Conservation (phyloP, 2,113 vertebrate genomes). For the Takifugu flavidus region DNA sequence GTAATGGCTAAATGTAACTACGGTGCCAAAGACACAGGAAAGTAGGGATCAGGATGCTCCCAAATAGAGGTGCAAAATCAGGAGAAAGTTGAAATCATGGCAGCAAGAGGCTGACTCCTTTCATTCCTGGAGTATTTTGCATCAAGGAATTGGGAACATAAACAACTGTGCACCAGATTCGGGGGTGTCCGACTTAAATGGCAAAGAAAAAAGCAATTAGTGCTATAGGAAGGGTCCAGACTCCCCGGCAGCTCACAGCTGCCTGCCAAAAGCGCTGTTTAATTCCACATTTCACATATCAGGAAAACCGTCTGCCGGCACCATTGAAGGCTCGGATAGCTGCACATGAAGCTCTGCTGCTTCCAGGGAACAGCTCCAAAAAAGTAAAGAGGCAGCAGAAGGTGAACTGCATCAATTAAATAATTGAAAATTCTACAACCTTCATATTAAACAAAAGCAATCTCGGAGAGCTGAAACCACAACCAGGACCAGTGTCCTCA, state of each 20-base stretch:
- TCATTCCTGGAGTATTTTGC: background rate
- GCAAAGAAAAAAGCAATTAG: conserved; percentile 16
- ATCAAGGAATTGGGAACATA: background rate
- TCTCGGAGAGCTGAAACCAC: too few species aligned
- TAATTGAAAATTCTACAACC: background rate
- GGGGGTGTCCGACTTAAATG: conserved; percentile 5
- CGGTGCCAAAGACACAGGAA: conserved; percentile 6
- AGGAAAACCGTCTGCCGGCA: conserved; percentile 31
- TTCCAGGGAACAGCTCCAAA: conserved; percentile 12
- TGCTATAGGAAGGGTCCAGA: conserved; percentile 5
- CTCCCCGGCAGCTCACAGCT: conserved; percentile 10
- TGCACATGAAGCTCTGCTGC: conserved; percentile 35
- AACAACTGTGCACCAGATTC: background rate
- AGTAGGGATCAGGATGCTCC: conserved; percentile 15
- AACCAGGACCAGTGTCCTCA: too few species aligned
- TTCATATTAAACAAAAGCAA: too few species aligned
- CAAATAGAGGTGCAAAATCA: background rate
- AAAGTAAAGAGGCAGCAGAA: conserved; percentile 4
- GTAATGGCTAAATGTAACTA: conserved; percentile 35
- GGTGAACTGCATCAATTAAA: background rate
- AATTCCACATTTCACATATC: conserved; percentile 8
- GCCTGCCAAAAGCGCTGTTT: conserved; percentile 18
- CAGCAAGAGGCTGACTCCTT: too few species aligned
- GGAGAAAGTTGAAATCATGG: background rate
- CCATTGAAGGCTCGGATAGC: conserved; percentile 15